These are phyloP conservation scores for Bugulina stolonifera DNA, from an alignment of 2,888 invertebrate species.

Conservation along the genomic window DNA sequence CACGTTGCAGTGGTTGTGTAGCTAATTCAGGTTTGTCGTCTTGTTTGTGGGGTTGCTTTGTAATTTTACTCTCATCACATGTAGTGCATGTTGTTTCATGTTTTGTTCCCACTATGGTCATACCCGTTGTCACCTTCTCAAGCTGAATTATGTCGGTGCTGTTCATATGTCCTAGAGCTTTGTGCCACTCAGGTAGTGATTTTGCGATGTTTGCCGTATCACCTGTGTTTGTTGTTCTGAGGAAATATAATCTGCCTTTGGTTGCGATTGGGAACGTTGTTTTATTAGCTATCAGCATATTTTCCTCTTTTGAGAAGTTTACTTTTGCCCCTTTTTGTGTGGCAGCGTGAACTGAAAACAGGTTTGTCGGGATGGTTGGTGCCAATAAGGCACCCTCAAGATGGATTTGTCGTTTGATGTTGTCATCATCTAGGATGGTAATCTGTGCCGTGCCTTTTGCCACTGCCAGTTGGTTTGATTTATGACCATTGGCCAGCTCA, in stretches of 20 bases:
- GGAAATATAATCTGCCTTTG: background rate
- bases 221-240: background rate
- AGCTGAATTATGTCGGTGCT: background rate
- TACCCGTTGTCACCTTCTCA: background rate
- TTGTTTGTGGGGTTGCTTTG: background rate
- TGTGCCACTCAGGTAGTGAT: background rate
- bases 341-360: background rate
- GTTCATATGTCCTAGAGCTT: conserved; percentile 13
- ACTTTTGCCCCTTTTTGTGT: background rate
- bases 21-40: background rate
- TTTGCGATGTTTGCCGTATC: background rate
- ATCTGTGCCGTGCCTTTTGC: background rate
- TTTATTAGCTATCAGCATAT: background rate
- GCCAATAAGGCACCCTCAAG: background rate
- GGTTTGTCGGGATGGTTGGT: background rate
- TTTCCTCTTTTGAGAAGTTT: background rate
- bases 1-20: background rate
- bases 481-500: conserved; percentile 1
- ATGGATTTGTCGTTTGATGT: background rate
- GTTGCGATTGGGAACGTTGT: background rate
- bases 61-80: background rate
- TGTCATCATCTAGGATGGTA: background rate
- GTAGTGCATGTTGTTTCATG: conserved; percentile 3
- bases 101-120: background rate
- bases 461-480: background rate